These are phyloP conservation scores for Melipona bicolor DNA, from an alignment of 2,888 invertebrate genomes.

Conservation along the genomic window DNA sequence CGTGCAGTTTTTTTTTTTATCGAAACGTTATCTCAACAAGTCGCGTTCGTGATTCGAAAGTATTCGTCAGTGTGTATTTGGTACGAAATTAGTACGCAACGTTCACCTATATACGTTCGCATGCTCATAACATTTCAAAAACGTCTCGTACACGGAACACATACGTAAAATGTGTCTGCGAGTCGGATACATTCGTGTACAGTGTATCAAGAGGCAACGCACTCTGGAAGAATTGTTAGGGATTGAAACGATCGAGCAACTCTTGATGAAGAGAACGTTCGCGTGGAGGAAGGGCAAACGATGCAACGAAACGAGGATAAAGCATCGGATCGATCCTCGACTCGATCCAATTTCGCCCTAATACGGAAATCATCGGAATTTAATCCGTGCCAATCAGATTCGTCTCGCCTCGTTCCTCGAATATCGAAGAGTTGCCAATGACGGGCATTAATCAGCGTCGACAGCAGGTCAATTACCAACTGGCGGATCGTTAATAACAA, in stretches of 20 bases:
- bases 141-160: too few relatives aligned
- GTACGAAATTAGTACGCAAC: too few relatives aligned
- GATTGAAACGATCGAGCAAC: background rate
- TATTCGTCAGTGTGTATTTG: too few relatives aligned
- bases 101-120: too few relatives aligned
- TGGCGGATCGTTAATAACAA: constrained; percentile 56
- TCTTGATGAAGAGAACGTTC: background rate
- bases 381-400: constrained; percentile 40
- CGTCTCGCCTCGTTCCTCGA: constrained; percentile 50
- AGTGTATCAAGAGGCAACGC: too few relatives aligned
- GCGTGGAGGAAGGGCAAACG: background rate
- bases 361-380: constrained; percentile 48
- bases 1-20: background rate
- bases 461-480: constrained; percentile 68
- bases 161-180: too few relatives aligned
- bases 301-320: background rate
- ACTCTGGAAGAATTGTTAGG: too few relatives aligned
- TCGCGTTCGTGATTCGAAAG: background rate
- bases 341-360: constrained; percentile 25
- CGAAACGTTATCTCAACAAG: background rate
- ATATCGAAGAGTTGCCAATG: constrained; percentile 51
- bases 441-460: constrained; percentile 67
- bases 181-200: too few relatives aligned
- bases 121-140: too few relatives aligned
- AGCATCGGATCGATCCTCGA: background rate